Evolutionary conservation across 1,140 invertebrate genomes (phyloP), one percentile per base, ranked within the genome.

Genomic region (Phthorimaea operculella): DNA sequence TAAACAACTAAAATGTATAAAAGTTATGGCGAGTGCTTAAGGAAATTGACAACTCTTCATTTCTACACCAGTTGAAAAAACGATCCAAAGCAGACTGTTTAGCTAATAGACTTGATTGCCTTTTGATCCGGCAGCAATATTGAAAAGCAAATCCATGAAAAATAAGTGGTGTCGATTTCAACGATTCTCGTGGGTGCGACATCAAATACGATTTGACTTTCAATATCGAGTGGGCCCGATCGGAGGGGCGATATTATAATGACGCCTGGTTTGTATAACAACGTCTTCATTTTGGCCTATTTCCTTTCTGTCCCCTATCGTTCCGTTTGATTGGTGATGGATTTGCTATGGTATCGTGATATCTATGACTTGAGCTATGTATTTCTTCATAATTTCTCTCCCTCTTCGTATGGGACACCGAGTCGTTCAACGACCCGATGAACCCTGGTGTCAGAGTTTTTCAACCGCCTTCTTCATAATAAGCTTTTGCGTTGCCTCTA

Each of bases 221-320:
- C 68, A 64, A 66, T 61, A 70, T 59, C 47, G 50, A 68, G 45
- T 59, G 64, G 68, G 67, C 59, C 62, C 50, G 57, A 47, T 47
- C n/a, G 42, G 59, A 62, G 62, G 71, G 67, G 59, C 44, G 61
- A 62, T 68, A 68, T 74, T 73, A 64, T 76, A 73, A 73, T 73
- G 70, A 72, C 65, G 48, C 65, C 59, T 53, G 42, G 57, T 62
- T 69, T 71, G 62, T 70, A 59, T 67, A 66, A 63, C 62, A 59
- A 63, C 62, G 58, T 68, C 70, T 77, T 70, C 63, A 72, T 58
- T 63, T 57, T 33, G 33, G 8, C 33, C 18, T 51, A 33, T 51
- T 51, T 34, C n/a, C 50, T 34, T 39, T 39, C 36, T 28, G 2
- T 28, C 10, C 36, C 36, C 36, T 39, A 6, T 28, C 21, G 21